phyloP scores from a whole-genome alignment of 1,140 invertebrate genomes.

The Panagrolaimus sp. region DNA sequence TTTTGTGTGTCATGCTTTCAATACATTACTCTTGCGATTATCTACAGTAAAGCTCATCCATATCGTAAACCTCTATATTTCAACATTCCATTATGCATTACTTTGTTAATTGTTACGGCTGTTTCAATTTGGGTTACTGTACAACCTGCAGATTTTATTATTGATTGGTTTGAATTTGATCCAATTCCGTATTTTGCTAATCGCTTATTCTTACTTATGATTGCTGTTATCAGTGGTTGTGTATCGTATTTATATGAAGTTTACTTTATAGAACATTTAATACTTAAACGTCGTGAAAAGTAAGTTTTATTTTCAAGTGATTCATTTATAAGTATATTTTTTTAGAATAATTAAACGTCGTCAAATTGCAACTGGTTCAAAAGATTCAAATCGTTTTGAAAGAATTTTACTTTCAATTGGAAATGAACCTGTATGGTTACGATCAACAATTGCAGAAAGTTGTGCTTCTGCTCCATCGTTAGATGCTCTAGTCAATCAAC shows the following conservation, averaged over 20 bases:
- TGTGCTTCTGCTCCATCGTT: conserved; percentile 12
- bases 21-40: conserved; percentile 79
- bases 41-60: conserved; percentile 81
- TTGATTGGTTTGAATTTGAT: conserved; percentile 39
- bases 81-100: conserved; percentile 50
- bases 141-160: conserved; percentile 41
- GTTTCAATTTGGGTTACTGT: conserved; percentile 45
- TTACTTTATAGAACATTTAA: conserved; percentile 45
- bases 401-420: conserved; percentile 41
- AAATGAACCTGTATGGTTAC: conserved; percentile 40
- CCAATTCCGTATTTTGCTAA: conserved; percentile 53
- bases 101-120: conserved; percentile 32
- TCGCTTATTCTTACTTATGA: conserved; percentile 40
- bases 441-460: conserved; percentile 16
- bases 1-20: conserved; percentile 80
- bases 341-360: conserved; percentile 47
- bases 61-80: conserved; percentile 74
- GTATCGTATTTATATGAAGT: conserved; percentile 47
- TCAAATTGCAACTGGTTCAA: conserved; percentile 42
- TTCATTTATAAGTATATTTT: background rate
- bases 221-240: conserved; percentile 47
- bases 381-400: conserved; percentile 37
- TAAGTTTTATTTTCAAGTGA: conserved; percentile 26
- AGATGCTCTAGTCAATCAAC: background rate
- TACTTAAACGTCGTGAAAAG: conserved; percentile 44